Conservation (phyloP, 2,797 vertebrate species). For the Enoplosus armatus region DNA sequence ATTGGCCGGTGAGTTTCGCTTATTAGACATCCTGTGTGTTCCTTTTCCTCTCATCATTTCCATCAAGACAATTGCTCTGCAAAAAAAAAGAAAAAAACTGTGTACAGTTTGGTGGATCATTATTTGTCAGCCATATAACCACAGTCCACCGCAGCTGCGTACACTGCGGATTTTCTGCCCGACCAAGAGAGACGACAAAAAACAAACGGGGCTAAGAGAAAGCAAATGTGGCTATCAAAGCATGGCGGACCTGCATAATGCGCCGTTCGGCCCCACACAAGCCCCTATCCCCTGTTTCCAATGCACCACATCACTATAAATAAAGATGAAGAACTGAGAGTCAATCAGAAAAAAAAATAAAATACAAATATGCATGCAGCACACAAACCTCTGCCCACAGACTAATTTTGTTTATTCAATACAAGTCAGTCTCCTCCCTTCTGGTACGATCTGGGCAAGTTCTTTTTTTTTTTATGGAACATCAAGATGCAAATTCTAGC, state of each 20-base stretch:
- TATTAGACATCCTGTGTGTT: constrained; percentile 67
- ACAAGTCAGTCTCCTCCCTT: constrained; percentile 47
- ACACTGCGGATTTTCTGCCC: constrained; percentile 72
- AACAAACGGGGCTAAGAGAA: constrained; percentile 72
- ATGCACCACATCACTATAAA: constrained; percentile 13
- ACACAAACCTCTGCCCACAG: constrained; percentile 49
- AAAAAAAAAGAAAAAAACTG: no score
- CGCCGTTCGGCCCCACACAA: constrained; percentile 1
- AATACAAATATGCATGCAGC: constrained; percentile 15
- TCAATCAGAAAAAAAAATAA: background rate
- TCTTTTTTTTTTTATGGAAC: constrained; percentile 30
- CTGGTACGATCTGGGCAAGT: constrained; percentile 3
- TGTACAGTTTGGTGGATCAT: constrained; percentile 63
- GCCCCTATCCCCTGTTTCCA: constrained; percentile 33
- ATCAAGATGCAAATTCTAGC: constrained; percentile 77
- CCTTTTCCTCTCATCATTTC: constrained; percentile 36
- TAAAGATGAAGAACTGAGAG: constrained; percentile 8
- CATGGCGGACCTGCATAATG: constrained; percentile 57
- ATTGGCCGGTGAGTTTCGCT: constrained; percentile 63
- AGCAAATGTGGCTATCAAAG: constrained; percentile 74
- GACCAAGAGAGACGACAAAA: constrained; percentile 71
- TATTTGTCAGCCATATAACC: constrained; percentile 74
- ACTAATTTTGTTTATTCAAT: constrained; percentile 63
- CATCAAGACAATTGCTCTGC: constrained; percentile 37
- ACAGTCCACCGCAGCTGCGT: constrained; percentile 75